These are phyloP conservation scores for Aplysina aerophoba DNA, from an alignment of 37 sponge, comb jelly and placozoan genomes.

Conservation along the genomic window DNA sequence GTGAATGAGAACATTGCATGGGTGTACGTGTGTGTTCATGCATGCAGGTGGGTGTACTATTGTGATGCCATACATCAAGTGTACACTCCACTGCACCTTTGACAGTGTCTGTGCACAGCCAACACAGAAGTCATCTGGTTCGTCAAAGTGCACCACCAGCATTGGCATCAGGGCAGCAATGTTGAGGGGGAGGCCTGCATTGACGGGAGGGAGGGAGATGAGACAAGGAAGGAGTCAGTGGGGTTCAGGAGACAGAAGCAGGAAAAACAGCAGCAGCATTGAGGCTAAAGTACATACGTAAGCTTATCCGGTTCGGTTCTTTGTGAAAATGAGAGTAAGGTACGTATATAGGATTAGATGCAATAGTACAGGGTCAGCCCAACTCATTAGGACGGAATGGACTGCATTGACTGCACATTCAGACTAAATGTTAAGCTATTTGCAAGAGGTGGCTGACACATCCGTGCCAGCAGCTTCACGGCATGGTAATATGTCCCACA, in stretches of 20 bases:
- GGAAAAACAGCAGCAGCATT: neutral
- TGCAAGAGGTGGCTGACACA: constrained; percentile 72
- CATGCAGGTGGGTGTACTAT: too few relatives aligned
- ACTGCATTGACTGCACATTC: constrained; percentile 31
- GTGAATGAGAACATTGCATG: too few relatives aligned
- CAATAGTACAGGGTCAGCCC: too few relatives aligned
- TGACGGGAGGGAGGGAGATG: neutral
- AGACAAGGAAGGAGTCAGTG: neutral
- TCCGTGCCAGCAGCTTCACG: constrained; percentile 39
- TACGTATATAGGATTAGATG: too few relatives aligned
- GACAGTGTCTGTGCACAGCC: constrained; percentile 49
- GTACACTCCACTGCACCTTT: constrained; percentile 46
- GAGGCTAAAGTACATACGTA: neutral
- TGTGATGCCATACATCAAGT: too few relatives aligned
- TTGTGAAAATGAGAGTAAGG: neutral
- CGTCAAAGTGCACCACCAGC: constrained; percentile 67
- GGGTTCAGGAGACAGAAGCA: constrained; percentile 6
- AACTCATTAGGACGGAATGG: neutral
- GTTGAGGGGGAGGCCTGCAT: constrained; percentile 71
- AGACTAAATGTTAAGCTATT: constrained; percentile 31
- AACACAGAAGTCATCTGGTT: constrained; percentile 65
- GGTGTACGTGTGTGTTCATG: too few relatives aligned
- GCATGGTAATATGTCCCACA: constrained; percentile 1
- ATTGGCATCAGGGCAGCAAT: constrained; percentile 80
- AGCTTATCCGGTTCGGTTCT: neutral